Evolutionary conservation across 2,888 invertebrate species (phyloP), one percentile per base, ranked within the genome.

Genomic region (Tetrapedia diversipes): DNA sequence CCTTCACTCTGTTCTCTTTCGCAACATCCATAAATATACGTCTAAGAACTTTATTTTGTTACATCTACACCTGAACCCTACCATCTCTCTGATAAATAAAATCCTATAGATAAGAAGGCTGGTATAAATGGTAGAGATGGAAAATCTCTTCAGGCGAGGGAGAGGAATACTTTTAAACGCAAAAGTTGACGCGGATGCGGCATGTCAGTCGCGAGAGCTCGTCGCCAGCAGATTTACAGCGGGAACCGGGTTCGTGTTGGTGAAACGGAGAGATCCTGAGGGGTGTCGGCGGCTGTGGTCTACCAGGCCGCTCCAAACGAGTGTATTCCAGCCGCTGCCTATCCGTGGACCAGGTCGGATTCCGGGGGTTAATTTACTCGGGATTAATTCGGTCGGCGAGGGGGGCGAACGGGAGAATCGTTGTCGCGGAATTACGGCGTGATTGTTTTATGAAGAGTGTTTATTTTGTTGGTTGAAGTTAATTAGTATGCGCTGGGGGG

Each of bases 61-160:
- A n/a, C n/a, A n/a, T n/a, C n/a, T n/a, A n/a, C n/a, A n/a, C n/a
- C n/a, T n/a, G n/a, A n/a, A n/a, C n/a, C n/a, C n/a, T n/a, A n/a
- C n/a, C n/a, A n/a, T n/a, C n/a, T n/a, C n/a, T n/a, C n/a, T n/a
- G n/a, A n/a, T n/a, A n/a, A n/a, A n/a, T n/a, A n/a, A n/a, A n/a
- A n/a, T n/a, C n/a, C n/a, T n/a, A n/a, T n/a, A n/a, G n/a, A n/a
- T n/a, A n/a, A n/a, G n/a, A n/a, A n/a, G n/a, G n/a, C n/a, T n/a
- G n/a, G n/a, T n/a, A n/a, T n/a, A n/a, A n/a, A n/a, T n/a, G n/a
- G n/a, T 34, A 64, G 57, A 63, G 63, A 73, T 73, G 57, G 39
- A 53, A 59, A 76, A 80, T 80, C 81, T 72, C 68, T 77, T 61
- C 77, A 74, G 65, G 54, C 45, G 39, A 32, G 41, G 14, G 37